These are phyloP conservation scores for Zygogramma bicolorata DNA, from an alignment of 2,888 invertebrate genomes.

Conservation along the genomic window DNA sequence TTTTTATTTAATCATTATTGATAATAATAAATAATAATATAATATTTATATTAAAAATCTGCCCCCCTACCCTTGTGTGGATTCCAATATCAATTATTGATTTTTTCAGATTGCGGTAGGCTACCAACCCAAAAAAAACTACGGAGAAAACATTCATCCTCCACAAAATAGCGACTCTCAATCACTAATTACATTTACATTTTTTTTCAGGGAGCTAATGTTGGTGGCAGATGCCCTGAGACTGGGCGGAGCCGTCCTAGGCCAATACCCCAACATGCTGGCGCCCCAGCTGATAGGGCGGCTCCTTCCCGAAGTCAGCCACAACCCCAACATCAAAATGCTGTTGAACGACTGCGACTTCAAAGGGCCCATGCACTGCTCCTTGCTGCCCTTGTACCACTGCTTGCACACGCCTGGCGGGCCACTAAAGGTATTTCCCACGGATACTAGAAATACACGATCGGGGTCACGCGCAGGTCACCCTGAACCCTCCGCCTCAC, in stretches of 20 bases:
- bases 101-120: too few species aligned
- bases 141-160: too few species aligned
- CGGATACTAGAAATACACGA: too few species aligned
- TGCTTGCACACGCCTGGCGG: conserved; percentile 99
- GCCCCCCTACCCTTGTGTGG: too few species aligned
- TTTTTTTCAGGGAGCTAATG: conserved; percentile 80
- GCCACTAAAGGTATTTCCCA: conserved; percentile 82
- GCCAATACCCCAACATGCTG: conserved; percentile 94
- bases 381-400: conserved; percentile 92
- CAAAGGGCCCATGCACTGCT: conserved; percentile 89
- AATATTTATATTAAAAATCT: too few species aligned
- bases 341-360: conserved; percentile 91
- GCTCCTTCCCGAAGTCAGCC: conserved; percentile 90
- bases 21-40: too few species aligned
- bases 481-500: too few species aligned
- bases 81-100: too few species aligned
- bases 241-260: conserved; percentile 93
- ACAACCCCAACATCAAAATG: conserved; percentile 85
- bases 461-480: too few species aligned
- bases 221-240: conserved; percentile 93
- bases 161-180: too few species aligned
- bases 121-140: too few species aligned
- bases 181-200: not conserved
- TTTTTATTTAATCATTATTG: too few species aligned
- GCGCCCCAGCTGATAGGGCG: conserved; percentile 94